Evolutionary conservation across 2,888 invertebrate species (phyloP).

Genomic region (Salpingus planirostris): DNA sequence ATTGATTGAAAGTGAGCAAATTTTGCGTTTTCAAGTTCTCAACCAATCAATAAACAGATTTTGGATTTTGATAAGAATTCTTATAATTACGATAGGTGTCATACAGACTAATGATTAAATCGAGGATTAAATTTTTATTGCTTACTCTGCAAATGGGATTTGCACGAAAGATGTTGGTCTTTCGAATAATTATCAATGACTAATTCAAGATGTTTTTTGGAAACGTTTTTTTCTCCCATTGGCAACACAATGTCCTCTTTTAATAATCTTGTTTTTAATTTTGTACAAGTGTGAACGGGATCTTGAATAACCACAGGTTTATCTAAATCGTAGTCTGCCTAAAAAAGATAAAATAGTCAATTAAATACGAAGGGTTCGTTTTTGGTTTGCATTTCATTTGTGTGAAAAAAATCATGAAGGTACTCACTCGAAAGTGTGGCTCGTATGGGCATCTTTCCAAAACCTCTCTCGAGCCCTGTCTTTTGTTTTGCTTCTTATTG

Average conservation of each 20-base stretch:
- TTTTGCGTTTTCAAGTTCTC: too few species aligned
- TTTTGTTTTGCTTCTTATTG: too few species aligned
- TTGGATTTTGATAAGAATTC: too few species aligned
- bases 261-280: slow-evolving; percentile 4
- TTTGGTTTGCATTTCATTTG: too few species aligned
- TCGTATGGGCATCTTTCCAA: neutral
- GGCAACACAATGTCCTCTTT: slow-evolving; percentile 1
- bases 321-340: neutral
- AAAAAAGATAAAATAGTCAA: neutral
- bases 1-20: too few species aligned
- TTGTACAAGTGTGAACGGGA: slow-evolving; percentile 2
- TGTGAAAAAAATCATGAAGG: too few species aligned
- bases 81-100: too few species aligned
- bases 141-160: slow-evolving; percentile 2
- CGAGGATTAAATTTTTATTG: neutral
- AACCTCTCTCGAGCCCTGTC: neutral
- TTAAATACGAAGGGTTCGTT: too few species aligned
- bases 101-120: too few species aligned
- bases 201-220: slow-evolving; percentile 1
- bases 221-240: neutral
- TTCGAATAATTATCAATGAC: slow-evolving; percentile 5
- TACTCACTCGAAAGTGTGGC: neutral
- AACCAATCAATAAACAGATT: too few species aligned
- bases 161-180: slow-evolving; percentile 4
- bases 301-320: slow-evolving; percentile 1